phyloP scores from a whole-genome alignment of 2,888 invertebrate species.

The Automeris io region DNA sequence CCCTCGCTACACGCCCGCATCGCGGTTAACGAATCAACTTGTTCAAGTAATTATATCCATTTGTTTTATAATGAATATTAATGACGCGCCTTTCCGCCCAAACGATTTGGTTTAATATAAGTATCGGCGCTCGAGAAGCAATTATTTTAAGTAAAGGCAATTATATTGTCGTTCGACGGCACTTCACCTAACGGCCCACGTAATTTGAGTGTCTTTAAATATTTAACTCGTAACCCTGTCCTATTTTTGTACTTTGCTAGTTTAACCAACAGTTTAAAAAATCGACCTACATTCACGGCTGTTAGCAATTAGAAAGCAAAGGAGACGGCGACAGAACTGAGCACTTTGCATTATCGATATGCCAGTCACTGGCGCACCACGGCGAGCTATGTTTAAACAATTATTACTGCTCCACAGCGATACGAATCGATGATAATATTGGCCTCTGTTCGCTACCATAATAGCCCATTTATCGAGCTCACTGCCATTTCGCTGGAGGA shows the following conservation, averaged over 20 bases:
- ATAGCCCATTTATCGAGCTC: conserved; percentile 70
- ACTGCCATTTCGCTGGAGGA: conserved; percentile 59
- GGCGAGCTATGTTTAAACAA: conserved; percentile 69
- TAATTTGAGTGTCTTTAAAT: conserved; percentile 38
- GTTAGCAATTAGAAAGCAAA: conserved; percentile 50
- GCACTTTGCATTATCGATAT: conserved; percentile 57
- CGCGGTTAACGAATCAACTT: conserved; percentile 55
- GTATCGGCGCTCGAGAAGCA: conserved; percentile 49
- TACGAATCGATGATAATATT: conserved; percentile 71
- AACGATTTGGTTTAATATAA: conserved; percentile 51
- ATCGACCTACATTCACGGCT: conserved; percentile 18
- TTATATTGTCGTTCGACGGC: conserved; percentile 45
- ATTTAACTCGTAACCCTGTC: conserved; percentile 32
- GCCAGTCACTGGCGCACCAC: conserved; percentile 54
- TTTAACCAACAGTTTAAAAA: conserved; percentile 25
- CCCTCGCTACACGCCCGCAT: conserved; percentile 54
- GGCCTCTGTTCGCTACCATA: conserved; percentile 68
- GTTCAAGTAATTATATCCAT: conserved; percentile 71
- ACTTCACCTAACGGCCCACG: conserved; percentile 33
- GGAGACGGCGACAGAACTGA: conserved; percentile 34
- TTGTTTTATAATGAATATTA: conserved; percentile 71
- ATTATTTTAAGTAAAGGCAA: conserved; percentile 62
- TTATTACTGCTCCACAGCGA: conserved; percentile 65
- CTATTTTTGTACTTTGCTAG: conserved; percentile 27
- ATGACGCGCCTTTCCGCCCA: conserved; percentile 49